Percentiles rank a stretch among this genome's conserved stretches.
Evolutionary conservation across 2,113 vertebrate species (phyloP).

Genomic region (Trematocara zebra): DNA sequence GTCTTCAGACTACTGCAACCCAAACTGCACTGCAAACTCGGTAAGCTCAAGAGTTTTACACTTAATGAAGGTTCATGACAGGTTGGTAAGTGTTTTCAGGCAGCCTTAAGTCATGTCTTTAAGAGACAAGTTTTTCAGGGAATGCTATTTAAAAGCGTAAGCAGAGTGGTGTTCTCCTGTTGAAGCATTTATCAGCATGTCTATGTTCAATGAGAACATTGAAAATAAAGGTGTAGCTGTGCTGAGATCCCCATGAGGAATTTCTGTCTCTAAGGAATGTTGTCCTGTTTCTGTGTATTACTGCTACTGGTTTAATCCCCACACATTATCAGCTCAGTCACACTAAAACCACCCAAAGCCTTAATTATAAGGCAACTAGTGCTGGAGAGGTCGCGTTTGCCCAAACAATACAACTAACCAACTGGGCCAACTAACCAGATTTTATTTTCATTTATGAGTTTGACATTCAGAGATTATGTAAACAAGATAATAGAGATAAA

Average conservation of each 20-base stretch:
- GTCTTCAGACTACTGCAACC: constrained; percentile 78
- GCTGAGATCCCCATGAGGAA: neutral
- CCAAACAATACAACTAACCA: neutral
- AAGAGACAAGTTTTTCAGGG: neutral
- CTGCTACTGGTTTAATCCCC: neutral
- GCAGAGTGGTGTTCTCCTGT: neutral
- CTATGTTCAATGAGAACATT: neutral
- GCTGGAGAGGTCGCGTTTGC: neutral
- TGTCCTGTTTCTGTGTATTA: neutral
- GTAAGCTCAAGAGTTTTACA: constrained; percentile 65
- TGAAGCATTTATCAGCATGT: neutral
- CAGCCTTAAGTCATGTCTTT: neutral
- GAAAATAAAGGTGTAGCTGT: neutral
- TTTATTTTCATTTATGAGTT: neutral
- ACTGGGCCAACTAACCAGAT: neutral
- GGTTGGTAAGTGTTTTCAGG: neutral
- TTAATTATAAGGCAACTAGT: neutral
- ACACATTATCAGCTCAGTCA: neutral
- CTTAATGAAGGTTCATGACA: neutral
- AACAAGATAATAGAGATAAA: neutral
- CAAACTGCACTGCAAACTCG: constrained; percentile 77
- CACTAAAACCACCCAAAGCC: neutral
- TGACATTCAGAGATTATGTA: neutral
- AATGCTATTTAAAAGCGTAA: neutral
- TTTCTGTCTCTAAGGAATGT: neutral